Evolutionary conservation across 2,797 vertebrate species (phyloP), one percentile per base, ranked within the genome.

Genomic region (Syngnathus rostellatus): DNA sequence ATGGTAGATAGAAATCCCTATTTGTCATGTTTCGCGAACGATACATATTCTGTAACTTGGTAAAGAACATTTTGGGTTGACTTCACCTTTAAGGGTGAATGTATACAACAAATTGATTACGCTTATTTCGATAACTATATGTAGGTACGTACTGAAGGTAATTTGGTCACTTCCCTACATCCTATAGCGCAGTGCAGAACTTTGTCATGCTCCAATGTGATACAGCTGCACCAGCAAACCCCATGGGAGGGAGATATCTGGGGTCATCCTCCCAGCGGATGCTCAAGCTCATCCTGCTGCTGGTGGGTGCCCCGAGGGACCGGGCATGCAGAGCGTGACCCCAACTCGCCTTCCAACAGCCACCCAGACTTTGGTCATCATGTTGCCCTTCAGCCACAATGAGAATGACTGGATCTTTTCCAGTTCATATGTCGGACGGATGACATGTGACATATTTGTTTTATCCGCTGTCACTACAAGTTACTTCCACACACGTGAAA

Each of bases 211-310:
- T 81, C 86, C 83, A 80, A 90, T 82, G 83, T 85, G 82, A 81
- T 83, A 81, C 91, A 92, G 91, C 90, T 92, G 90, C 89, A 75
- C 85, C 88, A 90, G 88, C 87, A 73, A 80, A 71, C 81, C 77
- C 82, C 66, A 68, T 72, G 74, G 82, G 84, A 57, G 31, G 25
- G 17, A 14, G 85, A 87, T 73, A 83, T 79, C 71, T 59, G 65
- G 77, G 88, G 89, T 91, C 89, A 89, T 89, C 79, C 86, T 83
- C 80, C 72, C 83, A 83, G 81, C 79, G 81, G 85, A 87, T 86
- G 81, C 85, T 84, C 31, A 10, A 73, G 79, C 79, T 79, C 85
- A 86, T 88, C 86, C 84, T 90, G 86, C 89, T 89, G 85, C 89
- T 88, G 82, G 80, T 78, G 81, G 83, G 81, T 77, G 81, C 83